These are phyloP conservation scores for Dryobotodes eremita DNA, from an alignment of 2,888 invertebrate species.

Conservation along the genomic window DNA sequence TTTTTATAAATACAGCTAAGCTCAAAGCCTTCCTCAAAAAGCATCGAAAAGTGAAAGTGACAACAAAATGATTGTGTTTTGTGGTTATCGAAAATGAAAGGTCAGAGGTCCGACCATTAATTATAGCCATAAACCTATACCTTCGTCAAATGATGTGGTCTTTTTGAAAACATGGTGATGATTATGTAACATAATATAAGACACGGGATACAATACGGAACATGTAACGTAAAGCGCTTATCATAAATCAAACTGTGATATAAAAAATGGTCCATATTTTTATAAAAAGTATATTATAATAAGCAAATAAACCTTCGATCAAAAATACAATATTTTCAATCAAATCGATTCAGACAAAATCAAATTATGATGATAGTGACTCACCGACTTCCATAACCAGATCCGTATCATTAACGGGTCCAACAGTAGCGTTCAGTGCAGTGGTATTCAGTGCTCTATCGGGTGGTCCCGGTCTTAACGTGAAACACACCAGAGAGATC, in stretches of 20 bases:
- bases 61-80: constrained; percentile 50
- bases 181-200: constrained; percentile 1
- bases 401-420: constrained; percentile 81
- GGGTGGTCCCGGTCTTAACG: constrained; percentile 96
- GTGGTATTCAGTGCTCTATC: constrained; percentile 82
- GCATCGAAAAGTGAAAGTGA: constrained; percentile 47
- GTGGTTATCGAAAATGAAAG: constrained; percentile 48
- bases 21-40: constrained; percentile 39
- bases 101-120: constrained; percentile 41
- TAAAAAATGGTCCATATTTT: background rate
- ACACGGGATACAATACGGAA: too few species aligned
- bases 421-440: constrained; percentile 79
- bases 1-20: constrained; percentile 27
- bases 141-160: constrained; percentile 23
- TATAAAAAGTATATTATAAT: background rate
- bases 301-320: too few species aligned
- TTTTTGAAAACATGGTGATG: constrained; percentile 16
- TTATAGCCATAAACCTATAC: constrained; percentile 37
- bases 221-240: background rate
- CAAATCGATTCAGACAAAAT: background rate
- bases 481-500: constrained; percentile 96
- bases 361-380: constrained; percentile 40
- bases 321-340: too few species aligned
- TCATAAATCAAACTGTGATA: background rate
- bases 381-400: constrained; percentile 79